Percentiles rank a stretch among this genome's conserved stretches.
Conservation (phyloP, 2,113 vertebrate species). For the Anoura caudifer region DNA sequence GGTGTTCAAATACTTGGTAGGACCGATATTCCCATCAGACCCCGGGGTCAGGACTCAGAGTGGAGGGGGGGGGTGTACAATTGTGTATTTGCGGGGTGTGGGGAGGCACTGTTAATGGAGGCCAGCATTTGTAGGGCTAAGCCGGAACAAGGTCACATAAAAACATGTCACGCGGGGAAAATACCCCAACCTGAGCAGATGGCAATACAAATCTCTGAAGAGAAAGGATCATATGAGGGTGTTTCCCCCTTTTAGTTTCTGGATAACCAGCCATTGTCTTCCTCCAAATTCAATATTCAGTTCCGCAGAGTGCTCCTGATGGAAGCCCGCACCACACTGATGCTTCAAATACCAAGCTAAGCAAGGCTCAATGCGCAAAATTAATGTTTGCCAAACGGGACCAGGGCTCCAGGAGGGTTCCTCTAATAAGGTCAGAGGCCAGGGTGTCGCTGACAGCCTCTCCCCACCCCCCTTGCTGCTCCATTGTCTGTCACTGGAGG, state of each 20-base stretch:
- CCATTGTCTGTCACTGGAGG: background rate
- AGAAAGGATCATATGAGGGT: background rate
- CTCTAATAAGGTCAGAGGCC: background rate
- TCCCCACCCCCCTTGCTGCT: background rate
- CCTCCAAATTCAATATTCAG: conserved; percentile 14
- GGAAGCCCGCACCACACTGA: background rate
- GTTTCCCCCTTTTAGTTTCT: background rate
- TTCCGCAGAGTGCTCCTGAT: background rate
- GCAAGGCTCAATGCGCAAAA: background rate
- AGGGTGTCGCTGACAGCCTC: background rate
- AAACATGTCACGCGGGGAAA: background rate
- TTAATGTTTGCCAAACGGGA: conserved; percentile 9
- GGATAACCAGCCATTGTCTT: conserved; percentile 4
- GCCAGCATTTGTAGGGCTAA: background rate
- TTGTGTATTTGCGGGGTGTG: background rate
- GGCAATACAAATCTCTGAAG: background rate
- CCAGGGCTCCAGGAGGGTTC: background rate
- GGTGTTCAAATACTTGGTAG: background rate
- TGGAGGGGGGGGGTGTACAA: background rate
- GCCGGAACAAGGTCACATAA: background rate
- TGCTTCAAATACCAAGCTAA: conserved; percentile 15
- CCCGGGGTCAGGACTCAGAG: background rate
- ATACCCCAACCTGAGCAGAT: background rate
- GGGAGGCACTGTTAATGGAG: background rate
- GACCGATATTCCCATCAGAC: background rate